phyloP scores from a whole-genome alignment of 2,113 vertebrate genomes.

The Haliaeetus leucogaster region DNA sequence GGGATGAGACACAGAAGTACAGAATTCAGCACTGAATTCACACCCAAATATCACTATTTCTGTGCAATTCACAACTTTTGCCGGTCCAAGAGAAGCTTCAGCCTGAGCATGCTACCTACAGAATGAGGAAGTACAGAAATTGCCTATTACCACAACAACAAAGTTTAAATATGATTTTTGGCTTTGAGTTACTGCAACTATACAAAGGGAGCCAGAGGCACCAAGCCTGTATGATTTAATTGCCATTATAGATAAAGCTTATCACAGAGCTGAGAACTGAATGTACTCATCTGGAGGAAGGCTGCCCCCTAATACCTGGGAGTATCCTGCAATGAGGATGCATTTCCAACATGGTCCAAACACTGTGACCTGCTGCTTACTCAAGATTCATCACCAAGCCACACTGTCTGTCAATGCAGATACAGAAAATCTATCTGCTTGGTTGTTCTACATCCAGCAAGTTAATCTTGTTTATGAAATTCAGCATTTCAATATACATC shows the following conservation, averaged over 20 bases:
- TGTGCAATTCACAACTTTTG: background rate
- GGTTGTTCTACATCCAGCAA: background rate
- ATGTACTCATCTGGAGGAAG: background rate
- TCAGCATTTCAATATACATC: background rate
- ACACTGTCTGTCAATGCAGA: background rate
- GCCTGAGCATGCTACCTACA: background rate
- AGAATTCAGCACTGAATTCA: background rate
- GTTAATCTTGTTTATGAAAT: background rate
- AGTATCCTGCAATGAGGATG: background rate
- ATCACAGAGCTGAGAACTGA: background rate
- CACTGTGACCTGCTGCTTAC: background rate
- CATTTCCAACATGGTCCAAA: background rate
- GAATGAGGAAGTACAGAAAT: background rate
- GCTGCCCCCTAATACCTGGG: background rate
- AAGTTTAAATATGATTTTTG: background rate
- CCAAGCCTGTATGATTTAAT: background rate
- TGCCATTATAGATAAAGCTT: background rate
- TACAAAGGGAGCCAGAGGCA: background rate
- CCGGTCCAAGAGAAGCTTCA: background rate
- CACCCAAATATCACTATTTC: background rate
- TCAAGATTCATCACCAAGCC: background rate
- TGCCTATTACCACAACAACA: background rate
- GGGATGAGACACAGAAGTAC: background rate
- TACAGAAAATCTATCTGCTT: background rate
- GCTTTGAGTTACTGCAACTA: background rate